Base-by-base conservation (phyloP, 2,888 invertebrate species). In the Euzetes globulus region DNA sequence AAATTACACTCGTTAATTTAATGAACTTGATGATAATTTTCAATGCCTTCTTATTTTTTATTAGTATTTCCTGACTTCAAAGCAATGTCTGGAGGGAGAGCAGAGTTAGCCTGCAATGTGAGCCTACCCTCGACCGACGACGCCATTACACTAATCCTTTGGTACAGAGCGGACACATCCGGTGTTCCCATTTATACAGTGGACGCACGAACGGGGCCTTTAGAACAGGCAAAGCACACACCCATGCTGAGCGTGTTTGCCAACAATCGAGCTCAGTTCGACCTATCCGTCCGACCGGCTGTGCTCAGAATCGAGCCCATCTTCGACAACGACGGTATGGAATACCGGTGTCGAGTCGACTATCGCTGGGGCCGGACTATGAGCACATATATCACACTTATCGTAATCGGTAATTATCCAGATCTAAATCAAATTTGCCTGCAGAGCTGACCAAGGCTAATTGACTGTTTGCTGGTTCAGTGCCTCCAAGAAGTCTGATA, bases 311-410 rank as follows among this genome's bases (percentile, higher is more conserved):
- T 77, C 5, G 71, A 76, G 25, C 77, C 77, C 9, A 68, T 77
- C 5, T 72, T 75, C 5, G 77, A 76, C 19, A 75, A 72, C 25
- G 77, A 77, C 41, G 76, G 73, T 2, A 77, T 75, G 1, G 77
- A 77, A 41, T 77, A 77, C 45, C 74, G 77, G 47, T 77, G 77
- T 27, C 75, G 77, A 17, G 77, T 77, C 13, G 77, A 77, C 55
- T 77, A 76, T 55, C 75, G 76, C 33, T 73, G 77, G 58, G 77
- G 77, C 33, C 65, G 77, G 29, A 77, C 77, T 45, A 87, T 90
- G 80, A 94, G 94, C 83, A 91, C 89, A 81, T 87, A 88, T 81
- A 89, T 92, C 81, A 92, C 92, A 82, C 86, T 94, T 79, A 91
- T 91, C 79, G 88, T 94, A 82, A 89, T 94, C 81, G 92, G 94